Base-by-base conservation (phyloP, 2,113 vertebrate genomes). In the Cranoglanis bouderius region DNA sequence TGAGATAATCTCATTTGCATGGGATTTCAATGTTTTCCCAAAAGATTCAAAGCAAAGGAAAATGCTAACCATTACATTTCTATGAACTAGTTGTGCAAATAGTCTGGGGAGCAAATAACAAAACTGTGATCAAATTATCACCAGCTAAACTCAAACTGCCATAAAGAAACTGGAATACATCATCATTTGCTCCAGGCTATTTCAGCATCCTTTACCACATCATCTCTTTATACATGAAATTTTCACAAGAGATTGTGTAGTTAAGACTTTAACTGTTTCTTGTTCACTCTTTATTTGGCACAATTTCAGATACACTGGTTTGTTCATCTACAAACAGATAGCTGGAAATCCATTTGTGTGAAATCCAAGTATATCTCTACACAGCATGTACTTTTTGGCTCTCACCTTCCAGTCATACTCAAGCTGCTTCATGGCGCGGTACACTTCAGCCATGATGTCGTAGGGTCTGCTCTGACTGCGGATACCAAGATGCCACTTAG, bases 401-500 rank as follows among this genome's bases (percentile, higher is more conserved):
- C 16, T 86, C 90, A 99, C 98, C 98, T 99, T 99, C 98, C 98
- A 99, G 88, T 99, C 97, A 4, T 98, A 99, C 85, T 95, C 96
- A 87, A 99, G 96, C 82, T 98, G 97, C 83, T 96, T 98, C 98
- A 99, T 99, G 7, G 98, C 98, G 1, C 98, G 95, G 94, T 99
- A 99, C 80, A 99, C 98, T 92, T 99, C 98, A 0, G 97, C 98
- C 98, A 99, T 99, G 88, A 99, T 99, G 85, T 99, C 98, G 2
- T 97, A 97, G 0, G 98, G 98, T 40, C 97, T 97, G 95, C 98
- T 99, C 94, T 99, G 98, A 93, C 98, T 99, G 92, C 98, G 95
- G 93, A 99, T 99, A 0, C 98, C 98, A 89, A 99, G 96, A 94
- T 99, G 98, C 98, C 98, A 99, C 93, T 99, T 99, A 90, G 98